Evolutionary conservation across 2,113 vertebrate genomes (phyloP), one percentile per base, ranked within the genome.

Genomic region (Xiphophorus couchianus): DNA sequence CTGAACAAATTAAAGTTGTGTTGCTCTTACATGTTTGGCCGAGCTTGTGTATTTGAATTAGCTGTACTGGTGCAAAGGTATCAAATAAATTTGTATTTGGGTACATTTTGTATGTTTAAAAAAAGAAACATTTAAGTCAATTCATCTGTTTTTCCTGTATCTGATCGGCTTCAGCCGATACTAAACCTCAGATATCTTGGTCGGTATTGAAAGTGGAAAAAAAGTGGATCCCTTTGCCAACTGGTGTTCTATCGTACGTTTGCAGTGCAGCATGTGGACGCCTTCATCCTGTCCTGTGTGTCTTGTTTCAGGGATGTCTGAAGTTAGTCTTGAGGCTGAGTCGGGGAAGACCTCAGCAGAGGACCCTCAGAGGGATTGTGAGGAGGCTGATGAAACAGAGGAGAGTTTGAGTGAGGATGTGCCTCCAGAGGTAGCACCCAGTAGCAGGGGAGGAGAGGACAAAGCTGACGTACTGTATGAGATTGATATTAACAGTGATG

Each of bases 281-380:
- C n/a, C 51, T 89, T 89, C 85, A 92, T 69, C 39, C 67, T 51
- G 33, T 60, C 75, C 28, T 86, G 25, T 92, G 67, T 91, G 76
- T 93, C 81, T 95, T 82, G 84, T 94, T 94, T 75, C 93, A 94
- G 93, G 92, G 83, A 95, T 95, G 94, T 94, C 94, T 90, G 90
- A 94, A 87, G 80, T 91, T 94, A 95, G 93, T 92, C 84, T 94
- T 91, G 92, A 93, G 77, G 83, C 89, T 67, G 90, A 90, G 67
- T 86, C 83, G 62, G 87, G 77, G 78, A 84, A 81, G 81, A 87
- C 75, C 81, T 90, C 86, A 71, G 69, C 87, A 14, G 78, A 91
- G 89, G 89, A 90, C 75, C 85, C 76, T 79, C 90, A 72, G 54
- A 68, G 81, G 84, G 91, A 89, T 74, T 86, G 64, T 85, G 82